Evolutionary conservation across 2,888 invertebrate genomes (phyloP).

Genomic region (Drosophila stalkeri): DNA sequence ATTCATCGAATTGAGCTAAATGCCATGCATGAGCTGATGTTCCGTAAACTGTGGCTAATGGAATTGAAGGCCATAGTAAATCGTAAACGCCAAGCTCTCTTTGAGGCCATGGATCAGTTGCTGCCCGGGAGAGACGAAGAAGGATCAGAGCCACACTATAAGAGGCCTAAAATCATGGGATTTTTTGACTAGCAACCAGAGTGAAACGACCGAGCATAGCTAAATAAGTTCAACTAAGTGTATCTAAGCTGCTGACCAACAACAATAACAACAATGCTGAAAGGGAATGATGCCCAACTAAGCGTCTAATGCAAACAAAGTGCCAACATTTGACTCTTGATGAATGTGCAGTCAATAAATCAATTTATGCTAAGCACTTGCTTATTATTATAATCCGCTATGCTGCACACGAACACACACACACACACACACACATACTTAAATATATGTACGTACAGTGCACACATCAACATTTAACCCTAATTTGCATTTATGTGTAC

Average conservation of each 20-base stretch:
- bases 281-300: slow-evolving; percentile 42
- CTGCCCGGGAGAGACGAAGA: neutral
- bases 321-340: slow-evolving; percentile 72
- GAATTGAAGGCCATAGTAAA: neutral
- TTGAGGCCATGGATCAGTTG: neutral
- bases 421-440: slow-evolving; percentile 1
- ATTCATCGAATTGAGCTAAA: slow-evolving; percentile 37
- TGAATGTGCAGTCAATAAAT: slow-evolving; percentile 79
- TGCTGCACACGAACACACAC: slow-evolving; percentile 28
- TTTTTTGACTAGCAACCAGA: neutral
- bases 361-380: slow-evolving; percentile 75
- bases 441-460: slow-evolving; percentile 11
- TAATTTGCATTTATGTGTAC: slow-evolving; percentile 80
- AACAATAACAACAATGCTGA: slow-evolving; percentile 7
- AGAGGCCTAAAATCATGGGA: neutral
- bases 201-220: neutral
- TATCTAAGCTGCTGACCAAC: slow-evolving; percentile 10
- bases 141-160: neutral
- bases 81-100: neutral
- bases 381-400: slow-evolving; percentile 78
- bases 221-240: neutral
- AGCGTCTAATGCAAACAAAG: slow-evolving; percentile 57
- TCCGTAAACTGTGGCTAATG: no score
- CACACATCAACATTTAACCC: slow-evolving; percentile 73
- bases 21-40: slow-evolving; percentile 19